phyloP scores from a whole-genome alignment of 2,113 vertebrate species.

The Myocastor coypus region DNA sequence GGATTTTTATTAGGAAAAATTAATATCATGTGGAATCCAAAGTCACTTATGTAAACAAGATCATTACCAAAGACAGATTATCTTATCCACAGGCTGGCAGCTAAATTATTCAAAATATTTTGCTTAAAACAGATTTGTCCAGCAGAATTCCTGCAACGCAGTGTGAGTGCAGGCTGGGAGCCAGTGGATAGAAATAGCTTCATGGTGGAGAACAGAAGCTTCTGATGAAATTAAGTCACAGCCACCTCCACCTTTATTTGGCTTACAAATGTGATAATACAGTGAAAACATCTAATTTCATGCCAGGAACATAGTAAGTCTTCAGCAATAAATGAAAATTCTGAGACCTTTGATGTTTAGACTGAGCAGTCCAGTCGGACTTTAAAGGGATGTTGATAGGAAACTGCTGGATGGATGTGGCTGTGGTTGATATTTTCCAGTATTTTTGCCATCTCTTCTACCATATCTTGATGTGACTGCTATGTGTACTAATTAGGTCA shows the following conservation, averaged over 20 bases:
- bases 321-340: conserved; percentile 52
- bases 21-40: conserved; percentile 1
- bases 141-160: conserved; percentile 44
- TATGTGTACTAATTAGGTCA: background rate
- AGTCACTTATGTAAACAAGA: background rate
- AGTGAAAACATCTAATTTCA: conserved; percentile 21
- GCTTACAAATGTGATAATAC: conserved; percentile 69
- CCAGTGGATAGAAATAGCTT: conserved; percentile 54
- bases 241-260: conserved; percentile 54
- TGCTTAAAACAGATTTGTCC: conserved; percentile 56
- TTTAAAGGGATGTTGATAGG: background rate
- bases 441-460: background rate
- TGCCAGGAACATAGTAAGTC: conserved; percentile 20
- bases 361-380: background rate
- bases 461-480: background rate
- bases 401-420: background rate
- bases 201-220: conserved; percentile 60
- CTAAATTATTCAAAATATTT: conserved; percentile 64
- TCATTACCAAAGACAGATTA: conserved; percentile 30
- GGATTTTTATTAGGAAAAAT: conserved; percentile 51
- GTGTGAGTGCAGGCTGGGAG: conserved; percentile 53
- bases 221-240: conserved; percentile 54
- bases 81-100: conserved; percentile 25
- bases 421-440: background rate
- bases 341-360: background rate